phyloP scores from a whole-genome alignment of 2,113 vertebrate genomes.

The Tapirus terrestris region DNA sequence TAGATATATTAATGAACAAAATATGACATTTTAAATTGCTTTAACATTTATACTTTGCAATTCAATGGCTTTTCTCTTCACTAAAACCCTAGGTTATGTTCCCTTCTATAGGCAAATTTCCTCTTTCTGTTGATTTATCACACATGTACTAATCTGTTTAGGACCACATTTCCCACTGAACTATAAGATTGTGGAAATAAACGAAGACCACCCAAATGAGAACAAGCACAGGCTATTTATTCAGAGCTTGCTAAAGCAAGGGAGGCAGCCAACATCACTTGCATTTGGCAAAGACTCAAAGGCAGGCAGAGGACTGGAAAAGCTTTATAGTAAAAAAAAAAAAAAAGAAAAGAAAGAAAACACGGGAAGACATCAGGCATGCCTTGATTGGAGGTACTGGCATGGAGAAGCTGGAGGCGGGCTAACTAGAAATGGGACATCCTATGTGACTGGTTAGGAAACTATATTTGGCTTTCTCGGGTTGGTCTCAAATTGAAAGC shows the following conservation, averaged over 20 bases:
- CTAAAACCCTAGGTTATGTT: neutral
- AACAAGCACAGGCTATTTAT: neutral
- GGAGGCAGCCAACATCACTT: neutral
- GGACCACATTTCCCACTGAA: neutral
- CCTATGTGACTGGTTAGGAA: neutral
- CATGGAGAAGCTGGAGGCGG: neutral
- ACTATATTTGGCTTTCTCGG: neutral
- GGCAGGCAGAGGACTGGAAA: neutral
- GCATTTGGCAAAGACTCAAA: neutral
- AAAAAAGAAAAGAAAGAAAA: neutral
- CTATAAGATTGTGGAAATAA: neutral
- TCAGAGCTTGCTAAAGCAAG: neutral
- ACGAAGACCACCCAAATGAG: neutral
- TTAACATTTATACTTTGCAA: neutral
- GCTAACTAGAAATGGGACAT: neutral
- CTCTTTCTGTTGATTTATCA: neutral
- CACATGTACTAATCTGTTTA: neutral
- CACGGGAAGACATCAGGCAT: neutral
- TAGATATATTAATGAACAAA: neutral
- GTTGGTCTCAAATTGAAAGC: neutral
- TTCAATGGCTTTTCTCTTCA: neutral
- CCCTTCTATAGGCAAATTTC: neutral
- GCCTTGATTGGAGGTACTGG: accelerated
- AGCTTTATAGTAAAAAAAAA: neutral
- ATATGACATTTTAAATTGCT: neutral